Base-by-base conservation (phyloP, 2,797 vertebrate species). In the Vespertilio murinus region DNA sequence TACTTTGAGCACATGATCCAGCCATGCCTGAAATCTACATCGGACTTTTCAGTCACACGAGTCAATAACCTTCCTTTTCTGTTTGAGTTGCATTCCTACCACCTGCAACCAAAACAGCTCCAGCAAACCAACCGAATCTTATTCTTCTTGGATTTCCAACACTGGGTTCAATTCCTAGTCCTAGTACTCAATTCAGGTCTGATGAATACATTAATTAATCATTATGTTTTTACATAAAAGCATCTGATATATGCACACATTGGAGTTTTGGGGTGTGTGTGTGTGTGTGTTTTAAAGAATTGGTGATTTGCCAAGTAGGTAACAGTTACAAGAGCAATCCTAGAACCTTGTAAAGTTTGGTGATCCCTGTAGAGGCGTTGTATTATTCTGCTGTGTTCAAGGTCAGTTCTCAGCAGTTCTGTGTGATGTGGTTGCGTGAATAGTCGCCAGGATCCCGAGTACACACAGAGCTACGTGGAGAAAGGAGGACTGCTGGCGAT, bases 181-280 rank as follows among this genome's bases (percentile, higher is more conserved):
- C 70, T 91, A 78, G 81, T 28, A 90, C 14, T 82, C 78, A 80
- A 20, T 42, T 94, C 67, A 90, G 84, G 47, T 61, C 71, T 75
- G 54, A 81, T 47, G 77, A 87, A 22, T 38, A 59, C 16, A 64
- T 59, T 65, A 81, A 77, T n/a, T 52, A 73, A 16, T 71, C 75
- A 64, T 45, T 75, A 54, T 52, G 33, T 82, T 91, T 95, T 89
- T 82, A 83, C 2, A 64, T 78, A 70, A 95, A 79, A 90, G 35
- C 65, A 79, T 71, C 30, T 13, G 28, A 59, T 30, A 82, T 6
- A 14, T 40, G 45, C 17, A 89, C 73, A 82, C 49, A 71, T 13
- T 73, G n/a, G 35, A 2, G n/a, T 42, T 84, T 75, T 67, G 52
- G 3, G 1, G 8, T 54, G 18, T 54, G 49, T 18, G 49, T 54